Base-by-base conservation (phyloP, 2,888 invertebrate genomes). In the Vandiemenella viatica region DNA sequence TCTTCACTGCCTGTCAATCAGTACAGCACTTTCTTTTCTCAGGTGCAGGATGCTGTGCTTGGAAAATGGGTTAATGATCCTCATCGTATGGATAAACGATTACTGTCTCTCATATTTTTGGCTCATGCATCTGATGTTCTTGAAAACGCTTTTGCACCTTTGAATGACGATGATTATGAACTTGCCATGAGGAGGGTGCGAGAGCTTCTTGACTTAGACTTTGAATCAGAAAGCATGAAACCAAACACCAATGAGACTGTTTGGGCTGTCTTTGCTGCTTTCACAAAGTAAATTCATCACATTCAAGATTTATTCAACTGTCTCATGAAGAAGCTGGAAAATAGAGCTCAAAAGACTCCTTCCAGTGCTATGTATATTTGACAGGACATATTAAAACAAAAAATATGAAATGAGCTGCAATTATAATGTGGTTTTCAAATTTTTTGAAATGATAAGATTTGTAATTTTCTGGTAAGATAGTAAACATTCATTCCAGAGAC, bases 221-320 rank as follows among this genome's bases (percentile, higher is more conserved):
- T 92, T 68, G 97, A 99, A 68, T 82, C 85, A 43, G 97, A 98
- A 70, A 83, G 91, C 56, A 81, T 86, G 70, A 92, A 96, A 69
- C 77, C 85, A 43, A 86, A 86, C 65, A 83, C 87, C 51, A 85
- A 85, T 63, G 95, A 96, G 67, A 83, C 96, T 59, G 84, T 98
- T 74, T 99, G 97, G 97, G 95, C 96, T 48, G 97, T 98, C 52
- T 95, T 98, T 70, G 89, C 95, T 58, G 91, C 96, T 53, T 96
- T 97, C 73, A 91, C 89, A 62, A 97, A 97, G 81, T 97, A 84
- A 79, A 51, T 32, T 32, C n/a, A n/a, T n/a, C n/a, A n/a, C n/a
- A n/a, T n/a, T n/a, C n/a, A n/a, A n/a, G n/a, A n/a, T n/a, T n/a
- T n/a, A n/a, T n/a, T n/a, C n/a, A n/a, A n/a, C n/a, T n/a, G n/a